Conservation (phyloP, 2,113 vertebrate species). For the Coptodon bakossiorum region DNA sequence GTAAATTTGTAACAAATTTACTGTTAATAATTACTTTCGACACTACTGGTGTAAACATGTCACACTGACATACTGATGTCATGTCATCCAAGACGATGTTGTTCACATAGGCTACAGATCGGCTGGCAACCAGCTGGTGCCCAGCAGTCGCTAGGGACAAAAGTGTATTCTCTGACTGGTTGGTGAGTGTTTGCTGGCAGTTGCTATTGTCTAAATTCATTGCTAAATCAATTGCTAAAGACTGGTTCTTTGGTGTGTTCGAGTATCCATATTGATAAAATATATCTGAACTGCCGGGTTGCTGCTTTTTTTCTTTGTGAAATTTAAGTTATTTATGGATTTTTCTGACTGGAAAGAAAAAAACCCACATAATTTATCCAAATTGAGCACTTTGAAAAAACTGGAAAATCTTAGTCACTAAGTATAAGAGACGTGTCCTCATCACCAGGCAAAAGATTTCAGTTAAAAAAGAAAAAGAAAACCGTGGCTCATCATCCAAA, state of each 20-base stretch:
- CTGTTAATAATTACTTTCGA: accelerated
- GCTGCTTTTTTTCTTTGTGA: neutral
- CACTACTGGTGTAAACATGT: neutral
- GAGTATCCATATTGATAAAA: neutral
- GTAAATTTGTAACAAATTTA: neutral
- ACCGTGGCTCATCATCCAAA: neutral
- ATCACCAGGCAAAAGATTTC: neutral
- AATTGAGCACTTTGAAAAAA: neutral
- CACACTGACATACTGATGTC: neutral
- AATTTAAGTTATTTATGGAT: neutral
- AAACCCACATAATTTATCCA: neutral
- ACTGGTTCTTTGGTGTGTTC: accelerated
- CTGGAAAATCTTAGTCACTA: neutral
- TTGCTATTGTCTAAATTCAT: neutral
- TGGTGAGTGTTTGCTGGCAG: neutral
- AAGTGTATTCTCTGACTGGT: neutral
- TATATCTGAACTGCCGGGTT: neutral
- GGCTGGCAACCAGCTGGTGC: neutral
- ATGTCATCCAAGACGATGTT: neutral
- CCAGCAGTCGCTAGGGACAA: neutral
- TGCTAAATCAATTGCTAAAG: neutral
- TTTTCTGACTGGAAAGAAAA: neutral
- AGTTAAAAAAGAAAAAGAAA: neutral
- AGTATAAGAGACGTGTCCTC: neutral
- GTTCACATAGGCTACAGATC: neutral